phyloP scores from a whole-genome alignment of 2,113 vertebrate genomes.

The Oncorhynchus gorbuscha region DNA sequence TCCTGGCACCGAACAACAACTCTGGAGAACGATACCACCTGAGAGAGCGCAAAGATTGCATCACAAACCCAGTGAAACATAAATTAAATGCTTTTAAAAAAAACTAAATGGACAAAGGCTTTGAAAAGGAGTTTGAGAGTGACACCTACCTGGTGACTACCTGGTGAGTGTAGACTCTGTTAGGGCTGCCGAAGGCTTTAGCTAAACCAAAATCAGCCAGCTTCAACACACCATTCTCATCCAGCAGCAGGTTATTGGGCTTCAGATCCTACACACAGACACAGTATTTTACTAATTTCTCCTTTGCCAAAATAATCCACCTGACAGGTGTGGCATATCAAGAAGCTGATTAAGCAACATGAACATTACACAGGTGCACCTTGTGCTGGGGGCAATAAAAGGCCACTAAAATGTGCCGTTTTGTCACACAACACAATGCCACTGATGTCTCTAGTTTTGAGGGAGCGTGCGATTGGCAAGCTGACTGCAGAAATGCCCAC shows the following conservation, averaged over 20 bases:
- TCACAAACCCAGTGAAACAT: slow-evolving; percentile 6
- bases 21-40: slow-evolving; percentile 98
- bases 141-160: slow-evolving; percentile 90
- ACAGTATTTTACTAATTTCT: not conserved
- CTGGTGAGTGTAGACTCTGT: slow-evolving; percentile 94
- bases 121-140: not conserved
- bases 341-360: no score
- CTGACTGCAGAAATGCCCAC: no score
- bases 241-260: slow-evolving; percentile 94
- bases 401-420: no score
- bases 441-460: no score
- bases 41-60: slow-evolving; percentile 22
- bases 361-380: no score
- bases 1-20: slow-evolving; percentile 92
- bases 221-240: slow-evolving; percentile 92
- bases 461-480: no score
- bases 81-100: not conserved
- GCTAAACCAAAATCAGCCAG: slow-evolving; percentile 96
- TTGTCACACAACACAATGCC: no score
- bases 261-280: slow-evolving; percentile 86
- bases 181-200: slow-evolving; percentile 96
- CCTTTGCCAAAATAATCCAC: no score
- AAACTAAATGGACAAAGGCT: no score
- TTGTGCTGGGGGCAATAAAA: no score
- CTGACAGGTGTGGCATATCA: no score